Evolutionary conservation across 1,140 invertebrate species (phyloP), one percentile per base, ranked within the genome.

Genomic region (Bicyclus anynana): DNA sequence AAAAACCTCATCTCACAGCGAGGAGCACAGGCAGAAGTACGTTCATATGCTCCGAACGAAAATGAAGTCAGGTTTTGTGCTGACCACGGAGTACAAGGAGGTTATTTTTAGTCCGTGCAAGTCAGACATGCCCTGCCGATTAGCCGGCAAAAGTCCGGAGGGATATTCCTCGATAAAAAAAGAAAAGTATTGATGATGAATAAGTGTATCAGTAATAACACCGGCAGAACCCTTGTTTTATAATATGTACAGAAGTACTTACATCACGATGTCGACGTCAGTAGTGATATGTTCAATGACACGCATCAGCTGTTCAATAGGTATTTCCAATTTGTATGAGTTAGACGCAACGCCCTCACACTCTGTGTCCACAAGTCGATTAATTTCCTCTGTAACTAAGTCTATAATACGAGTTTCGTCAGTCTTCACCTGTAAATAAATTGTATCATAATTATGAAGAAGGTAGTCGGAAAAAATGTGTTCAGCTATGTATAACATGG

Each of bases 351-450:
- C 62, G 0, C 75, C 67, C 0, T 72, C 64, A 20, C 48, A 62
- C 5, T 78, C 70, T 0, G 18, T 62, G 27, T 86, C 82, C 14
- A 86, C 62, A 14, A 84, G 51, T n/a, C 63, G 46, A 44, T 78
- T 82, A 40, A 86, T 81, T 67, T 86, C 81, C 20, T 85, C 81
- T 3, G 74, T 75, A 69, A 88, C 69, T 33, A 78, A 37, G 21
- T 87, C 83, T 18, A 86, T 20, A 12, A 87, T 84, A 7, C 73
- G 74, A 47, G 60, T 55, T 17, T 87, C 81, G 2, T 84, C 77
- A 0, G 80, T 75, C 62, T 81, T 87, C 6, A 29, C 50, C 84
- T 87, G 44, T 26, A 40, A 40, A 9, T 38, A 17, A 17, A 50
- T 33, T 33, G 14, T 33, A 12, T 33, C 7, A n/a, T n/a, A 33